Evolutionary conservation across 2,113 vertebrate species (phyloP).

Genomic region (Neotragus moschatus): DNA sequence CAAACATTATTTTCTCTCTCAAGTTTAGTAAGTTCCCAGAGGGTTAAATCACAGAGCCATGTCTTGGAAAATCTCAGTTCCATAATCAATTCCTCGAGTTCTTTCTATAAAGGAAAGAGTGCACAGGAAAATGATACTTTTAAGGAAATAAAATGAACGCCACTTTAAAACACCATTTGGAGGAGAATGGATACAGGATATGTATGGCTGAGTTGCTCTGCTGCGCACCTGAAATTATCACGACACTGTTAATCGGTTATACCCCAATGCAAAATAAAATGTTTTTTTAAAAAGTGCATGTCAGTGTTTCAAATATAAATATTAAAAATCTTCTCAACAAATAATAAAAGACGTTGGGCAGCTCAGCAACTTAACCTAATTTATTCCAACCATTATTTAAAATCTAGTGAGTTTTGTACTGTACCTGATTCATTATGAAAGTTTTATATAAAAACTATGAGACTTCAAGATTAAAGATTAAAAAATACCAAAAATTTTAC

Average conservation of each 20-base stretch:
- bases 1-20: not conserved
- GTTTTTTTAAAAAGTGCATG: not conserved
- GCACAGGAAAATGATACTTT: not conserved
- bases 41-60: not conserved
- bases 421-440: not conserved
- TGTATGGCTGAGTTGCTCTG: not conserved
- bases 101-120: not conserved
- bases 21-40: not conserved
- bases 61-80: not conserved
- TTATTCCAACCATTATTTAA: not conserved
- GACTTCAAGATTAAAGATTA: not conserved
- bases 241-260: not conserved
- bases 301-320: not conserved
- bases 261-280: not conserved
- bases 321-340: not conserved
- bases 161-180: not conserved
- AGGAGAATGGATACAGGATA: not conserved
- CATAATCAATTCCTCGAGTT: not conserved
- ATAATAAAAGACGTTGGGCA: not conserved
- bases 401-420: not conserved
- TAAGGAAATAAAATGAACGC: not conserved
- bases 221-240: not conserved
- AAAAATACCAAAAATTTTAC: not conserved
- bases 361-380: not conserved
- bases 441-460: not conserved